Evolutionary conservation across 2,888 invertebrate species (phyloP), one percentile per base, ranked within the genome.

Genomic region (Ctena decussata): DNA sequence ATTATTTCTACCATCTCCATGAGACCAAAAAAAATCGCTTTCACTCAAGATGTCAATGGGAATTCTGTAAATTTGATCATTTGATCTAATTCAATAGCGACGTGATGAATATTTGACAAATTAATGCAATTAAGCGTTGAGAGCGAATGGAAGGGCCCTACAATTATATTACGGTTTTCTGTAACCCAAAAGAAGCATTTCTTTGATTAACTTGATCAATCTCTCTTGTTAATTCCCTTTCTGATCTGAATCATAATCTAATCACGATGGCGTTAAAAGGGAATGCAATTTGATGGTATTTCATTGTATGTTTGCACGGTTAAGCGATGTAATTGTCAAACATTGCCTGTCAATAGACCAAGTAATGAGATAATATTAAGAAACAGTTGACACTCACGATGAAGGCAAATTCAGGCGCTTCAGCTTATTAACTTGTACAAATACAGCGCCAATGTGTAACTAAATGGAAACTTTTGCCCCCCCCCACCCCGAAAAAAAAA

Each of bases 81-180:
- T 74, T 65, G 70, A 44, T 70, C 76, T 89, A 92, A 92, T 91
- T 86, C 86, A 89, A 91, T 92, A 87, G 80, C 80, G 82, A 82
- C 81, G 86, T 90, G 92, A 92, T 92, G 92, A 91, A 93, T 91
- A 92, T 90, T 92, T 89, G 90, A 89, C 91, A 92, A 92, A 92
- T 93, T 92, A 92, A 93, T 92, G 89, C 88, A 84, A 91, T 93
- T 91, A 90, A 69, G 80, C 80, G 78, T 81, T 30, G 82, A 70
- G 73, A 60, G 76, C 82, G 79, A 85, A 77, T 77, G 46, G 80
- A 41, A 72, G 60, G 73, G 80, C 49, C 57, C 70, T 80, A 77
- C 80, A 84, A 89, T 89, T 85, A 72, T 81, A 85, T 89, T 89
- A 89, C 71, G 24, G 73, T 46, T 79, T 82, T 70, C 82, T 71